These are phyloP conservation scores for Daphoenositta chrysoptera DNA, from an alignment of 2,113 vertebrate species.

Conservation along the genomic window DNA sequence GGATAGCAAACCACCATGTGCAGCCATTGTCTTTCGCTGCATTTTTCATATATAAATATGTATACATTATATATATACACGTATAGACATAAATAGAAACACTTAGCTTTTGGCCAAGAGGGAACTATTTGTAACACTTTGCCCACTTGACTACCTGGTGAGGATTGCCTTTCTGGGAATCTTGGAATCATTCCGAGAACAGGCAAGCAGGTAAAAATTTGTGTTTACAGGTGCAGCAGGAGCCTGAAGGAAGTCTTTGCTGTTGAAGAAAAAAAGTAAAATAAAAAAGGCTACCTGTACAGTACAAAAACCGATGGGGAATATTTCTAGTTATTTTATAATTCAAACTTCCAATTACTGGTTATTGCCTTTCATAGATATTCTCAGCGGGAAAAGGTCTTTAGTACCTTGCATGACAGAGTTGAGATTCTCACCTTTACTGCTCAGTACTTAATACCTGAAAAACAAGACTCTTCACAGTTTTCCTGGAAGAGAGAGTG, in stretches of 20 bases:
- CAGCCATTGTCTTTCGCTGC: accelerated
- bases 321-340: not conserved
- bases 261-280: not conserved
- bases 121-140: not conserved
- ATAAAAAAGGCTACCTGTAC: not conserved
- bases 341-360: not conserved
- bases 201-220: accelerated
- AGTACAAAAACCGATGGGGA: not conserved
- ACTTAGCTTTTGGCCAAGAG: not conserved
- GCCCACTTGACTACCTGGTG: not conserved
- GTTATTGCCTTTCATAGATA: not conserved
- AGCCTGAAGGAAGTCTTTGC: not conserved
- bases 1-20: too few relatives aligned
- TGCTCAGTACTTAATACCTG: accelerated
- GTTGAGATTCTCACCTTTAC: not conserved
- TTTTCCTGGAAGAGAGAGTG: not conserved
- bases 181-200: not conserved
- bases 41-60: not conserved
- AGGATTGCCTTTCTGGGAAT: not conserved
- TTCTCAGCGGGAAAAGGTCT: not conserved
- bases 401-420: not conserved
- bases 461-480: not conserved
- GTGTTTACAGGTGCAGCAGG: not conserved
- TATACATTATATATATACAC: accelerated
- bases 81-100: not conserved